Evolutionary conservation across 2,797 vertebrate genomes (phyloP), one percentile per base, ranked within the genome.

Genomic region (Lepilemur ruficaudatus): DNA sequence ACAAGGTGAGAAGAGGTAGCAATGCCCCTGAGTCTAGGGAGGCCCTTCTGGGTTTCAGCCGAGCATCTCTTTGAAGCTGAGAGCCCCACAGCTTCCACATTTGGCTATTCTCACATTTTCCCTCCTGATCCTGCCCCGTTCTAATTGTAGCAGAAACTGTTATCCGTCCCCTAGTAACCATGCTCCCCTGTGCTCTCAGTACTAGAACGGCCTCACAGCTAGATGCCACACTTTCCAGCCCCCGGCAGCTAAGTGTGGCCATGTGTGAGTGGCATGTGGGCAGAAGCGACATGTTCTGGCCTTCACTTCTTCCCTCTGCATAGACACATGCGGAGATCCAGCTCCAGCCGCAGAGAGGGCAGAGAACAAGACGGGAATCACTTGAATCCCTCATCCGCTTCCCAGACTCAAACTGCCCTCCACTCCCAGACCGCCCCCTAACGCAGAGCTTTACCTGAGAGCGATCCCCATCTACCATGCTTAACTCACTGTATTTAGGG

Each of bases 11-110:
- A 52, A 67, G 35, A n/a, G 25, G 75, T 1, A 18, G 30, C 61
- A 35, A 3, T 0, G 1, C 32, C 2, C 18, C 52, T 7, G 35
- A 23, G 25, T 43, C 43, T 4, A 2, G 0, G 6, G 0, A 7
- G 43, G 20, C 73, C 13, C 55, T 20, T 61, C 85, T 43, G 25
- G 32, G 12, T 76, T 30, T 61, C n/a, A 3, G n/a, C 70, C 23
- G 11, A 46, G 35, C n/a, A 7, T 6, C 30, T 32, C 41, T 76
- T 9, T 15, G 38, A 85, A 65, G 30, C 7, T 15, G 32, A 90
- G 48, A 94, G 48, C 23, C 50, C 35, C 35, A 14, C 0, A 25
- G 32, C 8, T 35, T 41, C 46, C 57, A 38, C 7, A 2, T 20
- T 50, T 63, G 57, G 20, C 22, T 32, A 11, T 41, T 57, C 25